Conservation (phyloP, 1,140 invertebrate genomes). For the Drosophila sulfurigaster region DNA sequence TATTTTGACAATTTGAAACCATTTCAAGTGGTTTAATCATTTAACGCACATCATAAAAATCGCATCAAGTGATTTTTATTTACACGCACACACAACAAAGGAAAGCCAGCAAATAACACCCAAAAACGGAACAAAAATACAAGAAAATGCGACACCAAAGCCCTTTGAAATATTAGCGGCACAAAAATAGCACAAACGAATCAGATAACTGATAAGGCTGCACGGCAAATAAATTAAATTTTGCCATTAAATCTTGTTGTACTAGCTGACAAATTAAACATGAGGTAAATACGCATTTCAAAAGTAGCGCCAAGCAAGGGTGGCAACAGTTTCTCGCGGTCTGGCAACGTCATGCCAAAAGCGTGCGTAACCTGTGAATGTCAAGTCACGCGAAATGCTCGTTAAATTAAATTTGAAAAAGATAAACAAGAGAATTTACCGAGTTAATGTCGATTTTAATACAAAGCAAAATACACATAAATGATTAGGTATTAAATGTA, state of each 20-base stretch:
- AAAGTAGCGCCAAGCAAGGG: neutral
- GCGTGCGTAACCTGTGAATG: conserved; percentile 6
- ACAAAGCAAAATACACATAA: conserved; percentile 60
- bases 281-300: neutral
- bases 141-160: conserved; percentile 21
- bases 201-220: neutral
- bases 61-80: conserved; percentile 82
- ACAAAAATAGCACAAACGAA: neutral
- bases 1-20: conserved; percentile 76
- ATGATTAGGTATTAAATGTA: conserved; percentile 68
- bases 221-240: neutral
- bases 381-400: neutral
- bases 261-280: neutral
- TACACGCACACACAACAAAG: conserved; percentile 62
- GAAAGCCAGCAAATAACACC: conserved; percentile 28
- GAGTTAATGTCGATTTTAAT: conserved; percentile 25
- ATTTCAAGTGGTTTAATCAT: conserved; percentile 84
- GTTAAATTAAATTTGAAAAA: neutral
- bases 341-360: neutral
- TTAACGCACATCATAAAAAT: conserved; percentile 84
- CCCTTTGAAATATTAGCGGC: conserved; percentile 65
- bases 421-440: neutral
- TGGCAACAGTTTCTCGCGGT: neutral
- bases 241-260: neutral
- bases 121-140: conserved; percentile 28